These are phyloP conservation scores for Diorhabda carinulata DNA, from an alignment of 1,140 invertebrate genomes.

Conservation along the genomic window DNA sequence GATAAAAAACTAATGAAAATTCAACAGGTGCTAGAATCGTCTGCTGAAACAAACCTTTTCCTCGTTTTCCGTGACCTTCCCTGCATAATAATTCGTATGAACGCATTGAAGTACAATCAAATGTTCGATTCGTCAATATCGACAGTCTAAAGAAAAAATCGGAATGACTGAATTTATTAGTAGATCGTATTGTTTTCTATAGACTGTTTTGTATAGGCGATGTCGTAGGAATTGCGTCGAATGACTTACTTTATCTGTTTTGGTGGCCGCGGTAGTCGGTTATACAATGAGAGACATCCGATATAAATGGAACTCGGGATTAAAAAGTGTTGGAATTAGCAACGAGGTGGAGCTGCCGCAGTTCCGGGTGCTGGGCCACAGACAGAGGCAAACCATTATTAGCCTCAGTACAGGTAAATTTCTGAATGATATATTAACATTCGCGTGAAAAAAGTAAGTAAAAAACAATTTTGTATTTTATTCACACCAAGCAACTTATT, in stretches of 20 bases:
- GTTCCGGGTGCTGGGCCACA: conserved; percentile 90
- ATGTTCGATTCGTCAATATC: too few species aligned
- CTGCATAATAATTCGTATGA: too few species aligned
- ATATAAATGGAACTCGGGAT: conserved; percentile 90
- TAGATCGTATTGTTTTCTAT: too few species aligned
- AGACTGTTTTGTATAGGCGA: conserved; percentile 16
- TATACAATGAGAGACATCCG: conserved; percentile 97
- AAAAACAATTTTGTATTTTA: not conserved
- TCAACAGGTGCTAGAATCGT: too few species aligned
- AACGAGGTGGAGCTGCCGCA: conserved; percentile 89
- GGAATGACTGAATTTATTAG: too few species aligned
- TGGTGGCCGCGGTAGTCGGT: conserved; percentile 73
- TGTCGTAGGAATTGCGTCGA: conserved; percentile 19
- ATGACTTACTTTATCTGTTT: conserved; percentile 57
- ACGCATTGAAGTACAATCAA: too few species aligned
- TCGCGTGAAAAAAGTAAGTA: not conserved
- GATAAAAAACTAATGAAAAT: too few species aligned
- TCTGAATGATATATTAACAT: conserved; percentile 39
- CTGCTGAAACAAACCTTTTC: too few species aligned
- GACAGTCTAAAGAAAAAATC: too few species aligned
- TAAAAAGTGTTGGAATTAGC: conserved; percentile 85
- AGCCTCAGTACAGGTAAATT: conserved; percentile 87
- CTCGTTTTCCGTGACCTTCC: too few species aligned
- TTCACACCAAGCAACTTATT: too few species aligned
- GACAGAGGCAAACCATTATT: conserved; percentile 86